Evolutionary conservation across 2,797 vertebrate species (phyloP), one percentile per base, ranked within the genome.

Genomic region (Paratrypauchen microcephalus): DNA sequence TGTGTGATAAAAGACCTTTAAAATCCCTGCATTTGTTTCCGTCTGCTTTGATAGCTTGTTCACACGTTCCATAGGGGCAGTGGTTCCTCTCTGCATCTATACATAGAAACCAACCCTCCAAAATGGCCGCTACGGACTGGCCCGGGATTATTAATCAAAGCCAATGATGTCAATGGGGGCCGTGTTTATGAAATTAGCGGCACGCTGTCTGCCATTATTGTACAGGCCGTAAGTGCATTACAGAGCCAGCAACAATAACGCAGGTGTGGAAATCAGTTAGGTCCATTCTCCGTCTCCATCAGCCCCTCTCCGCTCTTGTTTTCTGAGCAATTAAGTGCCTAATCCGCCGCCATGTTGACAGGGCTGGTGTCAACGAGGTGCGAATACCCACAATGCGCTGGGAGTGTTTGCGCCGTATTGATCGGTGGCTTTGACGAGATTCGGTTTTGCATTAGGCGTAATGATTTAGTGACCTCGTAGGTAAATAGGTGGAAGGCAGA

Each of bases 81-180:
- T 18, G 8, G 30, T 45, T 23, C 36, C 60, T 0, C 39, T 23
- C n/a, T 13, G 6, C 4, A 6, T 5, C 60, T 45, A 24, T 24
- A 23, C 39, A 24, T 41, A 63, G 21, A 45, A 7, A 24, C 60
- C 39, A 24, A 16, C 24, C 36, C 36, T 45, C 39, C 9, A 12
- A 23, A 4, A 41, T 3, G 11, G 28, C 16, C n/a, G 12, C 60
- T 24, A 9, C 7, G 7, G 23, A 45, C 36, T 1, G 79, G 86
- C 89, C 87, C 76, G 82, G 3, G 81, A 70, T 82, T 88, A 93
- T 92, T 91, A 92, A 92, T 86, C 86, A 90, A 85, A 91, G 87
- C 85, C 87, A 90, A 85, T 86, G 80, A 83, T 91, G 92, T 93
- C 91, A 90, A 87, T 83, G 83, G 91, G 84, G 87, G 84, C 77